A percentile compares a stretch with the other conserved stretches of the same genome.
Conservation (phyloP, 64 coral and sea anemone species). For the Pocillopora verrucosa region DNA sequence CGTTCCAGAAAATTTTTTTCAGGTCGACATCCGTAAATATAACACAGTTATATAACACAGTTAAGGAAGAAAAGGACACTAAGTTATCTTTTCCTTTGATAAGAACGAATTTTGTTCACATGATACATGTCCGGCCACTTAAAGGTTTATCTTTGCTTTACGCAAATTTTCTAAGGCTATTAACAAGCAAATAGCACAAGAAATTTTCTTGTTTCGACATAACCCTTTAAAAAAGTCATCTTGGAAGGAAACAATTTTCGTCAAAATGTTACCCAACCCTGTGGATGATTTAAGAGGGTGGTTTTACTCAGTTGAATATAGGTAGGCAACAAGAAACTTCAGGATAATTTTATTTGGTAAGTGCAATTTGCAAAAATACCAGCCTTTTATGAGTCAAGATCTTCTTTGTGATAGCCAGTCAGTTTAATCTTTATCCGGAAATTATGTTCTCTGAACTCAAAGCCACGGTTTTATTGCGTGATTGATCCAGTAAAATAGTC, state of each 20-base stretch:
- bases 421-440: conserved; percentile 18
- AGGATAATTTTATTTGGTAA: no score
- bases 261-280: not conserved
- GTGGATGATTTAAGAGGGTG: not conserved
- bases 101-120: conserved; percentile 19
- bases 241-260: not conserved
- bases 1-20: no score
- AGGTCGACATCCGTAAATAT: not conserved
- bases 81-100: conserved; percentile 24
- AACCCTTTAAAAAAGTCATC: not conserved
- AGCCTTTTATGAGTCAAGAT: not conserved
- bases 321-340: not conserved
- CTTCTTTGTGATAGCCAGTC: not conserved
- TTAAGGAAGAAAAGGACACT: not conserved
- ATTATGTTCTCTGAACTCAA: conserved; percentile 5
- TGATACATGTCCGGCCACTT: conserved; percentile 1
- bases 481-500: not conserved
- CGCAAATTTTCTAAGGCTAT: not conserved
- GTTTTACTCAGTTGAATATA: not conserved
- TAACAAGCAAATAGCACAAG: not conserved
- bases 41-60: not conserved
- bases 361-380: not conserved
- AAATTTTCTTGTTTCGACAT: not conserved
- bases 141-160: not conserved
- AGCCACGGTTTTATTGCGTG: not conserved